Evolutionary conservation across 2,797 vertebrate genomes (phyloP).

Genomic region (Gila robusta): DNA sequence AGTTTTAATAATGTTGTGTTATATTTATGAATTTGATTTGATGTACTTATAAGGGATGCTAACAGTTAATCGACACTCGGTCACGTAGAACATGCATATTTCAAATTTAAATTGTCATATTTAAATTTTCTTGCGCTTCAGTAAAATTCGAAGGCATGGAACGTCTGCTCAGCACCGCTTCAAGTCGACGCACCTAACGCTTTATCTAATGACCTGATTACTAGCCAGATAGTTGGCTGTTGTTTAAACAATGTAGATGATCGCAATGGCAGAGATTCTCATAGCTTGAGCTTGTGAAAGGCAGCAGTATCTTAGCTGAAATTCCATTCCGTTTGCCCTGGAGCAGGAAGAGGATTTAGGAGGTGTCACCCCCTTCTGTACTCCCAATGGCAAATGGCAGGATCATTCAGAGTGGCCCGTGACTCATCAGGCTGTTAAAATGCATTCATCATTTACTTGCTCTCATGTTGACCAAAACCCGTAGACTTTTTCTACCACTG

Average conservation of each 20-base stretch:
- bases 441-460: neutral
- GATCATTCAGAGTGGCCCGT: neutral
- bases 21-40: no score
- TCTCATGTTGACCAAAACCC: neutral
- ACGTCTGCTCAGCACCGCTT: neutral
- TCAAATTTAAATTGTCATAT: neutral
- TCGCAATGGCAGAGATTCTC: neutral
- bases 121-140: neutral
- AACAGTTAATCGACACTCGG: neutral
- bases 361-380: conserved; percentile 65
- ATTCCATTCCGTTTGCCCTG: conserved; percentile 74
- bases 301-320: conserved; percentile 71
- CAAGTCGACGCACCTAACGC: neutral
- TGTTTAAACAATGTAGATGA: neutral
- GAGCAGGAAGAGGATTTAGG: conserved; percentile 76
- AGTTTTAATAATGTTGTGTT: neutral
- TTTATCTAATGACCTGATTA: neutral
- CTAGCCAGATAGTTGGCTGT: neutral
- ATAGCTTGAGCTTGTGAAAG: conserved; percentile 33
- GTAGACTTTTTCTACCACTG: neutral
- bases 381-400: conserved; percentile 40
- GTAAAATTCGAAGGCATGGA: neutral
- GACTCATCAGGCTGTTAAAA: neutral
- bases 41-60: neutral
- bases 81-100: neutral